A percentile compares a stretch with the other conserved stretches of the same genome.
Evolutionary conservation across 2,113 vertebrate species (phyloP).

Genomic region (Nyctereutes procyonoides): DNA sequence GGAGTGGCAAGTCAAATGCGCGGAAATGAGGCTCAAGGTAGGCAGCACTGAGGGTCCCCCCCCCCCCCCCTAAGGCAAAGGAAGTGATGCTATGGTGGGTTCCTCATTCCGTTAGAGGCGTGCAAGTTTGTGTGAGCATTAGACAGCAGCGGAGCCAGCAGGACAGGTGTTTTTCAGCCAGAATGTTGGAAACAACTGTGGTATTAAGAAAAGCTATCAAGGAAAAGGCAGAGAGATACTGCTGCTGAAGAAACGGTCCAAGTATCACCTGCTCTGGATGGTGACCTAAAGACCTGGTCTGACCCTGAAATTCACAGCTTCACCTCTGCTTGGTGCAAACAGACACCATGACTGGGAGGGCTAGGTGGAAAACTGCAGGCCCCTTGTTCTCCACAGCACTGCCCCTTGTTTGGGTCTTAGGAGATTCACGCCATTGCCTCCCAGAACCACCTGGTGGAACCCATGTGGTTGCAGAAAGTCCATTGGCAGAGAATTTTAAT

Average conservation of each 20-base stretch:
- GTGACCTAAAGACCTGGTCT: background rate
- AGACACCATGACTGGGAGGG: background rate
- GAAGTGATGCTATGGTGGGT: accelerated
- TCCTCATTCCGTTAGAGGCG: background rate
- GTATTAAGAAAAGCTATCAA: too few species aligned
- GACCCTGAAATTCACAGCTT: background rate
- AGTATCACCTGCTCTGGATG: background rate
- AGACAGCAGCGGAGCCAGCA: background rate
- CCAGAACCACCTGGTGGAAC: background rate
- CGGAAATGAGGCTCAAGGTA: background rate
- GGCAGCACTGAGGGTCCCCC: background rate
- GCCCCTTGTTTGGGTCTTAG: background rate
- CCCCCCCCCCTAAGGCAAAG: too few species aligned
- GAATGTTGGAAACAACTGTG: background rate
- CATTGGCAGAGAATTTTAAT: background rate
- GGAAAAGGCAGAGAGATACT: background rate
- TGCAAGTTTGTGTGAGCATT: background rate
- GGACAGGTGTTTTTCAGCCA: background rate
- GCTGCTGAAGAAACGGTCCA: background rate
- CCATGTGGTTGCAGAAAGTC: background rate
- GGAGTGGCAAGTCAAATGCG: accelerated
- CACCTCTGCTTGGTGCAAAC: background rate
- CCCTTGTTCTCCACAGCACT: background rate
- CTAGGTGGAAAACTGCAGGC: background rate
- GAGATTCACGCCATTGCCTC: accelerated